A percentile compares a stretch with the other conserved stretches of the same genome.
Evolutionary conservation across 2,113 vertebrate species (phyloP).

Genomic region (Canis aureus): DNA sequence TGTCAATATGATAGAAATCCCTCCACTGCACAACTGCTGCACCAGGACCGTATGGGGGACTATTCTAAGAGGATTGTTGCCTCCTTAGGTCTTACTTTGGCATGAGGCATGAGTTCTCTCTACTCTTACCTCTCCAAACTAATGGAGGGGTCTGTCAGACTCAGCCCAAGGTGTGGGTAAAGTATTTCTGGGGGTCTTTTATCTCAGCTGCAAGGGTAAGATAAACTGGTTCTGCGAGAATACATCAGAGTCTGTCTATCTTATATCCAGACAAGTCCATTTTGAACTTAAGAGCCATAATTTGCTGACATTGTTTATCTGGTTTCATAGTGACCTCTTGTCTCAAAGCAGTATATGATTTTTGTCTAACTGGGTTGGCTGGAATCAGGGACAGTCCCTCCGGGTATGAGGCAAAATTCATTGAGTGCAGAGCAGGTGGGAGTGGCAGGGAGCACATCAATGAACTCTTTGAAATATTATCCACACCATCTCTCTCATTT

Average conservation of each 20-base stretch:
- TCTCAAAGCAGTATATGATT: not conserved
- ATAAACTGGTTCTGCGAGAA: slow-evolving; percentile 51
- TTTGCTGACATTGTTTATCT: slow-evolving; percentile 39
- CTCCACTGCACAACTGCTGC: not conserved
- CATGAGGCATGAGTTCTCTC: not conserved
- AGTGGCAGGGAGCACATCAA: not conserved
- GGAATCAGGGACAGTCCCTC: slow-evolving; percentile 17
- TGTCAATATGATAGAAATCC: not conserved
- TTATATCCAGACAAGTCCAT: not conserved
- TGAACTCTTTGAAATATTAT: slow-evolving; percentile 62
- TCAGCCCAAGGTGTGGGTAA: not conserved
- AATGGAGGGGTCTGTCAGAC: not conserved
- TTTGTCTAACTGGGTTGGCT: not conserved
- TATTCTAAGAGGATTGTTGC: not conserved
- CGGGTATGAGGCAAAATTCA: not conserved
- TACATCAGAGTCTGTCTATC: not conserved
- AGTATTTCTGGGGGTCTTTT: slow-evolving; percentile 32
- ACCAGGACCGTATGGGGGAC: not conserved
- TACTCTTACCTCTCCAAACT: not conserved
- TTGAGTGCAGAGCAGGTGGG: not conserved
- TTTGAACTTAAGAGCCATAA: slow-evolving; percentile 54
- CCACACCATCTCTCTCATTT: not conserved
- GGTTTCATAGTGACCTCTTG: slow-evolving; percentile 18
- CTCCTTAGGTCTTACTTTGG: not conserved
- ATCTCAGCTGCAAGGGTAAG: not conserved